Base-by-base conservation (phyloP, 1,140 invertebrate genomes). In the Dendrolimus punctatus region DNA sequence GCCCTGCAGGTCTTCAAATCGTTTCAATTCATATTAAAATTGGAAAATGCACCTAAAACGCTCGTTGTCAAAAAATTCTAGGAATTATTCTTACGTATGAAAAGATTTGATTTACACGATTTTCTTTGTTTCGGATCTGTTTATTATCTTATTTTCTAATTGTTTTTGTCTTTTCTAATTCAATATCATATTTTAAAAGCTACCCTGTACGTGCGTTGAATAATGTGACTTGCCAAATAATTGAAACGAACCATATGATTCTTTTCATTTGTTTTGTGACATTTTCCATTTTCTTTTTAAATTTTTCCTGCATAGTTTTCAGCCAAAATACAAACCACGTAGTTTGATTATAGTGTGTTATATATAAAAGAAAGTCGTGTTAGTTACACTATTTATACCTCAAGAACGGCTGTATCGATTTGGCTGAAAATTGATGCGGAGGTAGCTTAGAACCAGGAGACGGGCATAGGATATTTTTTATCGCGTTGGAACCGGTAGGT, bases 181-280 rank as follows among this genome's bases (percentile, higher is more conserved):
- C 47, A 64, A 57, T 58, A 65, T 63, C 65, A 71, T 73, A 51
- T 46, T 69, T 72, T 72, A 40, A 60, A 58, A 53, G 61, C 50
- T 58, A 59, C 64, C 57, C 58, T 63, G 60, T 67, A 71, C 66
- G 64, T 73, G 50, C 64, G 66, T 62, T 70, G 76, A 60, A 66
- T 63, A 64, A 71, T 72, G 65, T 69, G 73, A 71, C 76, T 77
- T 76, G 76, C 74, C 80, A 77, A 76, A 73, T 73, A 73, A 74
- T 73, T 73, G 68, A 79, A 76, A 75, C 60, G 58, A 66, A 82
- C 70, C 80, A 85, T 85, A 82, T 85, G 81, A 80, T 85, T 76
- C 61, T 40, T 52, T 82, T 85, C 81, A 76, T 71, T 85, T 85
- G 81, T 85, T 85, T 85, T 60, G 57, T 72, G 70, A 73, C 66